These are phyloP conservation scores for Pachycephus smyrnensis DNA, from an alignment of 2,888 invertebrate species.

Conservation along the genomic window DNA sequence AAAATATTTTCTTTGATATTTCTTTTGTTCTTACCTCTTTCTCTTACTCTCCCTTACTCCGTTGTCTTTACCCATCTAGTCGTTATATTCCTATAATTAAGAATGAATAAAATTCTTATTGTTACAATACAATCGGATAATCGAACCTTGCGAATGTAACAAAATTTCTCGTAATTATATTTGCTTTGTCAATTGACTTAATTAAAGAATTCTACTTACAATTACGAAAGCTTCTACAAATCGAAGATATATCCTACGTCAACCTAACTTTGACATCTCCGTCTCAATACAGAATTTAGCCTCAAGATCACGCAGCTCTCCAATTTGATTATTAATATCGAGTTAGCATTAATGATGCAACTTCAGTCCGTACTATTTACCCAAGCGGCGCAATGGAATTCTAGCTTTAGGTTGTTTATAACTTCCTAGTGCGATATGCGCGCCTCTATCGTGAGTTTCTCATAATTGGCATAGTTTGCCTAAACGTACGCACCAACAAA, in stretches of 20 bases:
- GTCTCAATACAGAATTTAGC: neutral
- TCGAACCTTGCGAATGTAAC: neutral
- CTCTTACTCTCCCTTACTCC: neutral
- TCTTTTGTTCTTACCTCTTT: neutral
- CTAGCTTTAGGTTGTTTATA: neutral
- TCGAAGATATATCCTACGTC: neutral
- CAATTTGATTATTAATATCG: neutral
- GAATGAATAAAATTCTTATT: neutral
- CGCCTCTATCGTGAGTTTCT: conserved; percentile 18
- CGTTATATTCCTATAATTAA: neutral
- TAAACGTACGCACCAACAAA: conserved; percentile 18
- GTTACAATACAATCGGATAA: neutral
- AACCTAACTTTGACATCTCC: neutral
- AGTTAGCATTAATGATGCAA: neutral
- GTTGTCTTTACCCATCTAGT: neutral
- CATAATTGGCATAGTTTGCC: conserved; percentile 29
- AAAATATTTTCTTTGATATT: neutral
- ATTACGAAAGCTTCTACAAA: neutral
- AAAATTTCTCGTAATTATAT: neutral
- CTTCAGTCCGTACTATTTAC: neutral
- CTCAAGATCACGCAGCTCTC: neutral
- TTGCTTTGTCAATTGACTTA: neutral
- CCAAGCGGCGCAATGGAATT: neutral
- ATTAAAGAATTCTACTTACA: neutral
- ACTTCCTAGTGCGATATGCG: neutral